These are phyloP conservation scores for Hetaerina americana DNA, from an alignment of 1,140 invertebrate species.

Conservation along the genomic window DNA sequence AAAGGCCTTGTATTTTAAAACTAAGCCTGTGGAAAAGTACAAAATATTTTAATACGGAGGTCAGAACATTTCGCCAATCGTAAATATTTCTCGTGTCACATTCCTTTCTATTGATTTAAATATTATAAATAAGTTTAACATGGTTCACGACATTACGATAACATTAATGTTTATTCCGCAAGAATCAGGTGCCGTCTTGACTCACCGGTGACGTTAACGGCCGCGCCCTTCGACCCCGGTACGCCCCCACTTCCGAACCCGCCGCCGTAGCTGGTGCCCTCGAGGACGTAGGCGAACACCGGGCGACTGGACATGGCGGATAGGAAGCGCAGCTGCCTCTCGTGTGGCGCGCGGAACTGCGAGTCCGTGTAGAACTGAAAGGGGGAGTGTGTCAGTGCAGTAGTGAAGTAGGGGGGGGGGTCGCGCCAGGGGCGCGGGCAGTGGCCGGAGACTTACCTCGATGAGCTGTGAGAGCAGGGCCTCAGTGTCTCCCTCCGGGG, in stretches of 20 bases:
- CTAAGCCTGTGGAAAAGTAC: too few species aligned
- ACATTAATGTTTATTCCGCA: too few species aligned
- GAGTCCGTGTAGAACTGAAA: constrained; percentile 29
- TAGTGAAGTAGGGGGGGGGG: neutral
- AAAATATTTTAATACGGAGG: too few species aligned
- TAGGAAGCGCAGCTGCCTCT: constrained; percentile 21
- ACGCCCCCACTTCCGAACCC: constrained; percentile 10
- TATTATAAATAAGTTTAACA: too few species aligned
- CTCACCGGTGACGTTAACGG: neutral
- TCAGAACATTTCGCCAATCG: too few species aligned
- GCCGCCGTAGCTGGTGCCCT: neutral
- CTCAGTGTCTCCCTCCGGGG: constrained; percentile 23
- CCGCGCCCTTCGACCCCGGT: neutral
- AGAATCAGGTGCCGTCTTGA: constrained; percentile 1
- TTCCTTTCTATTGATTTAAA: too few species aligned
- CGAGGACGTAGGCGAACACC: constrained; percentile 18
- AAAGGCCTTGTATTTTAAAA: too few species aligned
- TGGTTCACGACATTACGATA: too few species aligned
- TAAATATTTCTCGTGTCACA: too few species aligned
- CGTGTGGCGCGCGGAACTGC: constrained; percentile 24
- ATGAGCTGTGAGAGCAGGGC: constrained; percentile 19
- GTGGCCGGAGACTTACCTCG: constrained; percentile 18
- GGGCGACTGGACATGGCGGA: constrained; percentile 14
- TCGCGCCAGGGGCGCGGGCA: neutral
- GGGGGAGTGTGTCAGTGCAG: neutral